Conservation (phyloP, 2,888 invertebrate species). For the Drosophila fulvimacula region DNA sequence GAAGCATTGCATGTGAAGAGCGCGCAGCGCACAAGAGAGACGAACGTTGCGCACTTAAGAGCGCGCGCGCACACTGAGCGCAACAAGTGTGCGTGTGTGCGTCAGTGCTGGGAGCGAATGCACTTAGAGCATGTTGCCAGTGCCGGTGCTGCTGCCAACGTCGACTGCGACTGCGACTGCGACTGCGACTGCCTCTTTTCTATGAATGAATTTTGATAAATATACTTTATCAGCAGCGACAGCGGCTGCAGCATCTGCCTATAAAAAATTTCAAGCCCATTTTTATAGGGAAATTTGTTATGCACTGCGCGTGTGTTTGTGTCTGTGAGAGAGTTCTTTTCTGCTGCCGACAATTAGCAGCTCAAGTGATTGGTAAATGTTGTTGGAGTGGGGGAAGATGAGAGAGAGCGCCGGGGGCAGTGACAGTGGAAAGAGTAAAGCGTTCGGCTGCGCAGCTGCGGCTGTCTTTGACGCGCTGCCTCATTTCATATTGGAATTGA, state of each 20-base stretch:
- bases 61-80: conserved; percentile 33
- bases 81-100: conserved; percentile 31
- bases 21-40: conserved; percentile 11
- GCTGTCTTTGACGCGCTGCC: conserved; percentile 76
- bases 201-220: conserved; percentile 81
- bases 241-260: conserved; percentile 43
- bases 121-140: conserved; percentile 43
- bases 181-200: conserved; percentile 50
- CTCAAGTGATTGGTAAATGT: conserved; percentile 66
- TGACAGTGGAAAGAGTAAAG: background rate
- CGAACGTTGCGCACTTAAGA: conserved; percentile 34
- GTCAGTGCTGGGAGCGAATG: conserved; percentile 24
- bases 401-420: background rate
- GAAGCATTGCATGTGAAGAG: background rate
- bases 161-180: conserved; percentile 28
- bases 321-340: conserved; percentile 38
- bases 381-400: background rate
- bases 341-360: conserved; percentile 76
- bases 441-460: conserved; percentile 32
- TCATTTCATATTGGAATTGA: conserved; percentile 79
- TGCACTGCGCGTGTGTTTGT: conserved; percentile 25
- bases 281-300: conserved; percentile 67
- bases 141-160: conserved; percentile 39
- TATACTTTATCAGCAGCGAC: conserved; percentile 68
- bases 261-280: conserved; percentile 43